Evolutionary conservation across 2,888 invertebrate genomes (phyloP).

Genomic region (Catonia carolina): DNA sequence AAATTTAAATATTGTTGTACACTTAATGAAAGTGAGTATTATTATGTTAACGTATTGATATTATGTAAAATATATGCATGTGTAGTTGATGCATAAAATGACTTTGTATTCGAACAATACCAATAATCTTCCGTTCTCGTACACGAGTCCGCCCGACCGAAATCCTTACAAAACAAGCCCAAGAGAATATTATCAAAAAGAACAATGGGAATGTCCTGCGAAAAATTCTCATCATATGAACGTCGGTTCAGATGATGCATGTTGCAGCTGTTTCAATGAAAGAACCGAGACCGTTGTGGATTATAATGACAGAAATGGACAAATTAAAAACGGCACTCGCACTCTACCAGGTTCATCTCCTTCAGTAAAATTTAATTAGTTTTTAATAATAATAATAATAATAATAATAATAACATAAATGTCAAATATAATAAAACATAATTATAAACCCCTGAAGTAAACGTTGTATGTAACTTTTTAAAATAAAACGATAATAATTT

Average conservation of each 20-base stretch:
- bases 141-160: constrained; percentile 3
- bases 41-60: no score
- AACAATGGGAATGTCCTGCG: constrained; percentile 10
- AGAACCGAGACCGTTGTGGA: background rate
- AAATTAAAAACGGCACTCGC: constrained; percentile 2
- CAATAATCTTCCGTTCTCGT: constrained; percentile 3
- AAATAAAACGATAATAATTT: no score
- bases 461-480: no score
- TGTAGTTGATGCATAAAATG: background rate
- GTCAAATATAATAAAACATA: no score
- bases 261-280: constrained; percentile 2
- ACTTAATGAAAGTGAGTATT: no score
- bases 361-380: background rate
- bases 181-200: constrained; percentile 3
- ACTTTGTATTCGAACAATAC: constrained; percentile 6
- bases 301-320: background rate
- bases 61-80: no score
- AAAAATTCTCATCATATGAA: background rate
- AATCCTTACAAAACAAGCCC: constrained; percentile 2
- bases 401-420: no score
- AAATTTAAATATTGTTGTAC: no score
- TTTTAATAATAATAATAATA: no score
- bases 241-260: background rate
- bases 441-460: no score
- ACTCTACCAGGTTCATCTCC: constrained; percentile 6